A percentile compares a stretch with the other conserved stretches of the same genome.
These are phyloP conservation scores for Gandaritis pyraliata DNA, from an alignment of 2,888 invertebrate species.

Conservation along the genomic window DNA sequence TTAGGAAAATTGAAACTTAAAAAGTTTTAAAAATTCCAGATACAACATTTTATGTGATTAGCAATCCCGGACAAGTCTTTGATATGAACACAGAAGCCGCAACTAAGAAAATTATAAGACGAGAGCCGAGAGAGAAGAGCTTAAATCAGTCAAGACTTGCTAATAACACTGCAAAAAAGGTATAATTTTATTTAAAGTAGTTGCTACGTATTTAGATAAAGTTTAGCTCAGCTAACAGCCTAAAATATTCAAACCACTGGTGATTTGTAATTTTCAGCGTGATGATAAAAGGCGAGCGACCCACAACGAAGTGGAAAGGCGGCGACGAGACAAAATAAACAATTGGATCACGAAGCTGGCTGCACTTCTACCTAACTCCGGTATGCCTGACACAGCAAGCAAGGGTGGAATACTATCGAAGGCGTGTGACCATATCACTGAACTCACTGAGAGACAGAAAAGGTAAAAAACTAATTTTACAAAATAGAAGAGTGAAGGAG, in stretches of 20 bases:
- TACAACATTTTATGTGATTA: slow-evolving; percentile 91
- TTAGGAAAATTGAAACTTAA: too few relatives aligned
- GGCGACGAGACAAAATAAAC: slow-evolving; percentile 97
- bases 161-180: slow-evolving; percentile 85
- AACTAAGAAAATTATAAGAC: slow-evolving; percentile 57
- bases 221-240: too few relatives aligned
- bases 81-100: slow-evolving; percentile 72
- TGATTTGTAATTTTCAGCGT: slow-evolving; percentile 79
- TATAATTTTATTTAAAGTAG: slow-evolving; percentile 43
- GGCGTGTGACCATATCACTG: slow-evolving; percentile 97
- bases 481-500: neutral
- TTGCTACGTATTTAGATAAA: neutral
- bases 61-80: slow-evolving; percentile 91
- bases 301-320: slow-evolving; percentile 97
- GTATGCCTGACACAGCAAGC: slow-evolving; percentile 87
- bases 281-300: slow-evolving; percentile 96
- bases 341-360: slow-evolving; percentile 97
- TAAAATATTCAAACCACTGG: too few relatives aligned
- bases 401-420: slow-evolving; percentile 98
- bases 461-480: slow-evolving; percentile 76
- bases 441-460: slow-evolving; percentile 91
- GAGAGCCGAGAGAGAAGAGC: too few relatives aligned
- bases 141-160: slow-evolving; percentile 53
- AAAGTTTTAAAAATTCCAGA: slow-evolving; percentile 40
- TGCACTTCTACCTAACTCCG: slow-evolving; percentile 92